Conservation (phyloP, 2,113 vertebrate genomes). For the Typhlomys cinereus region DNA sequence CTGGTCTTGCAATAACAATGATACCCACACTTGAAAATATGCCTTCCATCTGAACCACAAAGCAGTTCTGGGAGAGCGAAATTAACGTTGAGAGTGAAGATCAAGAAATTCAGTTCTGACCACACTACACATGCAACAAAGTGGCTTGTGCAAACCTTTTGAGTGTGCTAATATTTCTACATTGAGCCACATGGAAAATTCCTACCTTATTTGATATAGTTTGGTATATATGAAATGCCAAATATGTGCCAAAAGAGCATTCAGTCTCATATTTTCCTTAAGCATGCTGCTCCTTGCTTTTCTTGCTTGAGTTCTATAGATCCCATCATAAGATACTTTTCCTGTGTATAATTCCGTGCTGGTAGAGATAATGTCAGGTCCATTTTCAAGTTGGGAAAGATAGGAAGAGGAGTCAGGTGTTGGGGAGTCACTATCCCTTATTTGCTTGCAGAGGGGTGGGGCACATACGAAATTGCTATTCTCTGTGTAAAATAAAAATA, state of each 20-base stretch:
- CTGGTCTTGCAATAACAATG: neutral
- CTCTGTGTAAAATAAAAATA: neutral
- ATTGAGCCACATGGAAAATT: neutral
- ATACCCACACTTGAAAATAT: constrained; percentile 26
- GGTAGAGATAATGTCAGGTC: neutral
- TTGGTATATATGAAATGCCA: neutral
- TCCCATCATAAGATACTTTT: neutral
- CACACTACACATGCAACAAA: neutral
- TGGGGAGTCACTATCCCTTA: neutral
- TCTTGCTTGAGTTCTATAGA: neutral
- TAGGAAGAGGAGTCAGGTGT: neutral
- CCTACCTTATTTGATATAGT: neutral
- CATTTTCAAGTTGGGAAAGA: neutral
- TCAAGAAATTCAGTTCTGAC: neutral
- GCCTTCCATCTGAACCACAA: neutral
- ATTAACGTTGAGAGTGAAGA: neutral
- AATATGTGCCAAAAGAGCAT: neutral
- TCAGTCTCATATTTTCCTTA: neutral
- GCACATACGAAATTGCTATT: neutral
- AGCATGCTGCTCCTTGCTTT: neutral
- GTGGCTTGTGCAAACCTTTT: neutral
- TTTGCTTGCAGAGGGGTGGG: neutral
- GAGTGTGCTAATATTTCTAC: neutral
- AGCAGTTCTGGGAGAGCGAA: neutral
- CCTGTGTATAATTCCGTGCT: neutral